Evolutionary conservation across 2,113 vertebrate genomes (phyloP), one percentile per base, ranked within the genome.

Genomic region (Dolichotis patagonum): DNA sequence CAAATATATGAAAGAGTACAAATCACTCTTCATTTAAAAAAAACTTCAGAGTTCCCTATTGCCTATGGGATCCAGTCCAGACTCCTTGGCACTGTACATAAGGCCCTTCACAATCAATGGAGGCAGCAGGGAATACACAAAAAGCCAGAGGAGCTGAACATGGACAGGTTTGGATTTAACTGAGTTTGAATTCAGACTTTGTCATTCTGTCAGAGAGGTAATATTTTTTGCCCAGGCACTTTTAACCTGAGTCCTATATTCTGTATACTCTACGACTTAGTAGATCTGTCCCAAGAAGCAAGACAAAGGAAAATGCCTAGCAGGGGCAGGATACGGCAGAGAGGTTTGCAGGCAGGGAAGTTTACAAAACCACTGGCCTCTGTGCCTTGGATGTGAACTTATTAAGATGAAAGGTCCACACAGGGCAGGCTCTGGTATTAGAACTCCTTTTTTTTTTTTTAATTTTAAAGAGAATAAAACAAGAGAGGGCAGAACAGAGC

Each of bases 191-290:
- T 73, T 80, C 13, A 80, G 54, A 95, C 35, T 90, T 9, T 54
- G 65, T 86, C 73, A 67, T 24, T 93, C 90, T 52, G 52, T 52
- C 52, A 52, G 78, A 78, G 35, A 85, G 63, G 65, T 75, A 94
- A 46, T 30, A 94, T 62, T 94, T 92, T 86, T 84, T 73, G 63
- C 5, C 67, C n/a, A 88, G 58, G n/a, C 16, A 85, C 30, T 81
- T 97, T 91, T 46, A 80, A 83, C 56, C 32, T 30, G 46, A 96
- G 62, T 73, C n/a, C n/a, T n/a, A n/a, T n/a, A n/a, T n/a, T n/a
- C n/a, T n/a, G n/a, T n/a, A n/a, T n/a, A n/a, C n/a, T n/a, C n/a
- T n/a, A n/a, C n/a, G n/a, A 26, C 63, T n/a, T 85, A 71, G 52
- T 22, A 92, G 60, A 26, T 80, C 82, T 90, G 17, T 83, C 73